Evolutionary conservation across 1,140 invertebrate genomes (phyloP), one percentile per base, ranked within the genome.

Genomic region (Dufourea novaeangliae): DNA sequence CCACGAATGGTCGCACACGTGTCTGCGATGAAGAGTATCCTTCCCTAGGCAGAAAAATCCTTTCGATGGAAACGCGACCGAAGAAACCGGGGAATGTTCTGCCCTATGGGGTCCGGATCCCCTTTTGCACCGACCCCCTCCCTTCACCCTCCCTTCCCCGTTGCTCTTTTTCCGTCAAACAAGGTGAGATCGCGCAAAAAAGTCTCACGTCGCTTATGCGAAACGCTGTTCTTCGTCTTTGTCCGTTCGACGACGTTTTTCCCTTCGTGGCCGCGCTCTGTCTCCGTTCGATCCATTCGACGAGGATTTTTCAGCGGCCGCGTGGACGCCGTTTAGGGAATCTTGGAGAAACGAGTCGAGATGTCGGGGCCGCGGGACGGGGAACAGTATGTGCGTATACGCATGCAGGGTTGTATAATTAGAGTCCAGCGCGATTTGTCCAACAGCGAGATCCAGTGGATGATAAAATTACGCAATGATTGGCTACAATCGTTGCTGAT

Each of bases 291-390:
- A 17, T 50, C 52, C 73, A 81, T 71, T 87, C 85, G 83, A 83
- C 83, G 80, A 85, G 76, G 84, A 90, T 89, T 89, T 90, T 90
- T 91, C 83, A 86, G 78, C 82, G 77, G 80, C 79, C 78, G 74
- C 72, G 74, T 83, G 80, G 88, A 78, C 86, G 69, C 90, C 91
- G 90, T 91, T 91, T 92, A 91, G 89, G 90, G 89, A 90, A 92
- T 90, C 88, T 91, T 92, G 89, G 87, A 76, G 73, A 10, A 39
- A 76, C 88, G 79, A 59, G 61, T 78, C 52, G 66, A 80, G 83
- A 80, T 80, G 66, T 63, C 70, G 46, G 59, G 41, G 46, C 68
- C 44, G 61, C 34, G 59, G 46, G 44, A 75, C 64, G 69, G 14
- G 25, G 20, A 25, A 27, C 8, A 1, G 57, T 17, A n/a, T 37